Conservation (phyloP, 1,140 invertebrate species). For the Drosophila nannoptera region DNA sequence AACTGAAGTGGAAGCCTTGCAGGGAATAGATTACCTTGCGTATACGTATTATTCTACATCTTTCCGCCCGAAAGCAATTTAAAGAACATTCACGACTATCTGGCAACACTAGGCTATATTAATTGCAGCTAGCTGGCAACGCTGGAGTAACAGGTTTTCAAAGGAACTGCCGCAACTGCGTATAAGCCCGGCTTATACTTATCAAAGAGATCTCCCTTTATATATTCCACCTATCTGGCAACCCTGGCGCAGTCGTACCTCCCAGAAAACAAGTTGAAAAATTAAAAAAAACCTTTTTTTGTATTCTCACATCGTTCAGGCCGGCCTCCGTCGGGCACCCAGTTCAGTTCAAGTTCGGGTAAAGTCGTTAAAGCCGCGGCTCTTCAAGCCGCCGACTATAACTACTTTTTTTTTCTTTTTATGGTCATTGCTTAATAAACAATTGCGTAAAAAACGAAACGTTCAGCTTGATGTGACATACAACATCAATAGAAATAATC, state of each 20-base stretch:
- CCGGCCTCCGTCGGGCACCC: slow-evolving; percentile 11
- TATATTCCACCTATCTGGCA: not conserved
- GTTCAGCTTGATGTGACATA: slow-evolving; percentile 18
- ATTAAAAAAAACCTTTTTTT: slow-evolving; percentile 8
- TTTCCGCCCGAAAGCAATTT: too few species aligned
- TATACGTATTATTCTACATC: too few species aligned
- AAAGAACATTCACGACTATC: not conserved
- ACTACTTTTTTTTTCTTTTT: slow-evolving; percentile 21
- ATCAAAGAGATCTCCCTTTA: not conserved
- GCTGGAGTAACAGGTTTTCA: too few species aligned
- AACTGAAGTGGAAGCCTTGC: not conserved
- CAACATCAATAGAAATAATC: slow-evolving; percentile 22
- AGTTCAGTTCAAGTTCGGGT: slow-evolving; percentile 29
- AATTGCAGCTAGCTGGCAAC: too few species aligned
- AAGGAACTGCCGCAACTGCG: too few species aligned
- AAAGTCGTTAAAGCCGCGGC: slow-evolving; percentile 25
- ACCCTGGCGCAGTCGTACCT: slow-evolving; percentile 4
- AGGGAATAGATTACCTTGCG: too few species aligned
- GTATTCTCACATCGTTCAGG: not conserved
- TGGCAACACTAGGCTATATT: not conserved
- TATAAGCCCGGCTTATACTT: too few species aligned
- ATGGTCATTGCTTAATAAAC: slow-evolving; percentile 44
- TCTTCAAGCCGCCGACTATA: slow-evolving; percentile 14
- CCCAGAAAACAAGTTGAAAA: slow-evolving; percentile 25
- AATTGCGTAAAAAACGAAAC: slow-evolving; percentile 39